These are phyloP conservation scores for Allolobophora icterica DNA, from an alignment of 2,888 invertebrate genomes.

Conservation along the genomic window DNA sequence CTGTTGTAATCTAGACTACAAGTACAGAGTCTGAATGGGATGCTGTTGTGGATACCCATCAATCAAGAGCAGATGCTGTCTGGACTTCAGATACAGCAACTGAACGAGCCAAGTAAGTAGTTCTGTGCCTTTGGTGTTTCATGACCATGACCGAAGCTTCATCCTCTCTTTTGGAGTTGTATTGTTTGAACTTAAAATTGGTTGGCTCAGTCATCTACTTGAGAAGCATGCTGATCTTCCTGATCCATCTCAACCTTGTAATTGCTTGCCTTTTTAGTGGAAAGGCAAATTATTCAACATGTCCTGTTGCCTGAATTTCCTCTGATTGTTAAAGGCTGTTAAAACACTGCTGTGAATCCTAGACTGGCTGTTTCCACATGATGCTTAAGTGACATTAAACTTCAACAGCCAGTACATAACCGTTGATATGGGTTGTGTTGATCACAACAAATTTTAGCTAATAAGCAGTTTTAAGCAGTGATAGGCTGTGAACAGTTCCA, in stretches of 20 bases:
- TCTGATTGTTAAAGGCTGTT: too few species aligned
- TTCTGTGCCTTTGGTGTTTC: too few species aligned
- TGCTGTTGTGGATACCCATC: conserved; percentile 54
- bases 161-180: too few species aligned
- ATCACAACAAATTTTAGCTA: neutral
- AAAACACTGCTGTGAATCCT: too few species aligned
- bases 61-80: conserved; percentile 52
- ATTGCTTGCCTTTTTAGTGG: neutral
- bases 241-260: neutral
- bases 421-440: neutral
- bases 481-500: neutral
- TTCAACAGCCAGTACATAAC: too few species aligned
- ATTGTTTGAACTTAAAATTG: too few species aligned
- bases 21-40: conserved; percentile 53
- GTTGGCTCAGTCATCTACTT: neutral
- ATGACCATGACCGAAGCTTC: neutral
- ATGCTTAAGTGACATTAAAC: too few species aligned
- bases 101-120: conserved; percentile 51
- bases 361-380: too few species aligned
- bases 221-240: conserved; percentile 9
- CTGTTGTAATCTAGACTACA: conserved; percentile 23
- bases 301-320: too few species aligned
- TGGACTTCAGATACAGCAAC: conserved; percentile 53
- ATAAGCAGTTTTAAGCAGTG: neutral
- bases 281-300: too few species aligned